Base-by-base conservation (phyloP, 1,140 invertebrate species). In the Lordiphosa collinella region DNA sequence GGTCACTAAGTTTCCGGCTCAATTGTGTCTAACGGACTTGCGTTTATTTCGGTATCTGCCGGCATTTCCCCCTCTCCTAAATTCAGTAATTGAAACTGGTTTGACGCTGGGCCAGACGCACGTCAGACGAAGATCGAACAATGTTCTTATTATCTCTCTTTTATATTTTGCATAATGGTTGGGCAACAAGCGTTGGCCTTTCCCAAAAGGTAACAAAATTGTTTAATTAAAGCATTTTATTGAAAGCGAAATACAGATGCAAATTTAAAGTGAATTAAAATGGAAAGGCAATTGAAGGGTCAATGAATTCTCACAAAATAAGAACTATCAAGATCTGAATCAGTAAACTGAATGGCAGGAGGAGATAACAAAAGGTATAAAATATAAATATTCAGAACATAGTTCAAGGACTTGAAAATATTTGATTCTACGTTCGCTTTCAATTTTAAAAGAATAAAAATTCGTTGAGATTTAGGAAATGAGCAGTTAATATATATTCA, bases 21-120 rank as follows among this genome's bases (percentile, higher is more conserved):
- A 40, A 34, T 48, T 69, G 16, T 56, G 18, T 62, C 62, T 66
- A 66, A 66, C 65, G 64, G 66, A 69, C 37, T 41, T 37, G 13
- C 16, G 7, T 50, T 54, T 11, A 43, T 32, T 57, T 64, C 43
- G 38, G 38, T 52, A 50, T 51, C 35, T 47, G 22, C 48, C 61
- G 66, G 76, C 61, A 56, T 70, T 47, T 64, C 9, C 12, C 18
- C 14, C 40, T 29, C 22, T 55, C 43, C 43, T 2, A 29, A 6
- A 8, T 8, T 29, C 7, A 29, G 7, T 18, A 62, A 44, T 53
- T 49, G 41, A 56, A 68, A 80, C 76, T 63, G 76, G 76, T 76
- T 80, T 82, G 57, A 14, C 66, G 44, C 40, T 38, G 65, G 52
- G 51, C 62, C 76, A 80, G 61, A 80, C 76, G 48, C 51, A 68